These are phyloP conservation scores for Acleris sparsana DNA, from an alignment of 2,888 invertebrate genomes.

Conservation along the genomic window DNA sequence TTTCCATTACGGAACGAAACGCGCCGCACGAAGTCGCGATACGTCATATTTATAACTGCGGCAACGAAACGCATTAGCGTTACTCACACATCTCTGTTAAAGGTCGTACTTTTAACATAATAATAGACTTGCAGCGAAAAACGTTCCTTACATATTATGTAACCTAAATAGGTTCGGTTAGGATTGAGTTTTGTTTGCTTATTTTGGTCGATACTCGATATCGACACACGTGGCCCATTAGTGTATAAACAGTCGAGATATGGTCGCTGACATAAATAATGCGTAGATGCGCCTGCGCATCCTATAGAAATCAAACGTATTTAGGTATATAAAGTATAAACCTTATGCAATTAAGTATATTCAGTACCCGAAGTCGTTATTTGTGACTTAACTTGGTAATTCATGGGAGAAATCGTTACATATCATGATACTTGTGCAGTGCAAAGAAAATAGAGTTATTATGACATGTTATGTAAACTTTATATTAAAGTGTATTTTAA, in stretches of 20 bases:
- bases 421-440: no score
- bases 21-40: conserved; percentile 51
- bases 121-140: conserved; percentile 44
- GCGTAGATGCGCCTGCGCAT: conserved; percentile 50
- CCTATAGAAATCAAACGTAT: conserved; percentile 50
- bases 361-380: no score
- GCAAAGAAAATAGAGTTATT: no score
- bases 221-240: conserved; percentile 66
- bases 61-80: conserved; percentile 72
- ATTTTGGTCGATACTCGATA: conserved; percentile 49
- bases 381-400: no score
- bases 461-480: conserved; percentile 36
- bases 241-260: conserved; percentile 52
- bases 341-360: no score
- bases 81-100: conserved; percentile 58
- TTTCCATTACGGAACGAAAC: conserved; percentile 38
- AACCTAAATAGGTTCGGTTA: conserved; percentile 11
- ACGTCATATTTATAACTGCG: conserved; percentile 68
- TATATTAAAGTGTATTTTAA: conserved; percentile 17
- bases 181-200: conserved; percentile 34
- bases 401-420: no score
- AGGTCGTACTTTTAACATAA: conserved; percentile 65
- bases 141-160: not conserved
- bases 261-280: conserved; percentile 51
- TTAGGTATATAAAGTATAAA: not conserved